Evolutionary conservation across 2,797 vertebrate species (phyloP).

Genomic region (Acanthornis magna): DNA sequence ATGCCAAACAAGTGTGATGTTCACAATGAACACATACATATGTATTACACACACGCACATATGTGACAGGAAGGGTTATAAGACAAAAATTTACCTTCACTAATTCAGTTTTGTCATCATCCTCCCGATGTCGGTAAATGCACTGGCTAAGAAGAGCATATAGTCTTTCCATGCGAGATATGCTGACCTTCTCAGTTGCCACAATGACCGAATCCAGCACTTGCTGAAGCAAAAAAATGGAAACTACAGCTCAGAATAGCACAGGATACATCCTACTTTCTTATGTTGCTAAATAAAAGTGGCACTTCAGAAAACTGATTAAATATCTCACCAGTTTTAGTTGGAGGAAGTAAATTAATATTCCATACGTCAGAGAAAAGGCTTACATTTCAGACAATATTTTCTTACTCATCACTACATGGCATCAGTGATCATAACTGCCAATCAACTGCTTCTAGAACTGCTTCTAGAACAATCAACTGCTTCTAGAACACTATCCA

Average conservation of each 20-base stretch:
- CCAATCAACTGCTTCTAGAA: background rate
- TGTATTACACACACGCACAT: background rate
- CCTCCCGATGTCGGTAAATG: slow-evolving; percentile 86
- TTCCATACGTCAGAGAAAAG: background rate
- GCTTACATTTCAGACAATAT: background rate
- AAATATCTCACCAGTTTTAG: background rate
- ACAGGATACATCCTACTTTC: background rate
- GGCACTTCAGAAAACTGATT: background rate
- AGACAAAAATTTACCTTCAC: slow-evolving; percentile 75
- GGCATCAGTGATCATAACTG: background rate
- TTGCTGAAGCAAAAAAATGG: slow-evolving; percentile 69
- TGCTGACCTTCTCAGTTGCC: slow-evolving; percentile 79
- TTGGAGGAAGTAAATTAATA: background rate
- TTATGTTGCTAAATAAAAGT: background rate
- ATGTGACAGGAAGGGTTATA: background rate
- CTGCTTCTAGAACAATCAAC: too few relatives aligned
- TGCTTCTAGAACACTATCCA: background rate
- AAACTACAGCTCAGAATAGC: background rate
- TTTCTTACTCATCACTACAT: background rate
- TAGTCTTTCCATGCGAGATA: slow-evolving; percentile 88
- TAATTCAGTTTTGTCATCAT: slow-evolving; percentile 84
- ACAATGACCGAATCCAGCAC: slow-evolving; percentile 77
- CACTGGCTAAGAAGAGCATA: slow-evolving; percentile 89
- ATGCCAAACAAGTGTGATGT: fast-evolving
- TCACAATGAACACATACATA: background rate